Evolutionary conservation across 2,888 invertebrate genomes (phyloP), one percentile per base, ranked within the genome.

Genomic region (Sycophila texana): DNA sequence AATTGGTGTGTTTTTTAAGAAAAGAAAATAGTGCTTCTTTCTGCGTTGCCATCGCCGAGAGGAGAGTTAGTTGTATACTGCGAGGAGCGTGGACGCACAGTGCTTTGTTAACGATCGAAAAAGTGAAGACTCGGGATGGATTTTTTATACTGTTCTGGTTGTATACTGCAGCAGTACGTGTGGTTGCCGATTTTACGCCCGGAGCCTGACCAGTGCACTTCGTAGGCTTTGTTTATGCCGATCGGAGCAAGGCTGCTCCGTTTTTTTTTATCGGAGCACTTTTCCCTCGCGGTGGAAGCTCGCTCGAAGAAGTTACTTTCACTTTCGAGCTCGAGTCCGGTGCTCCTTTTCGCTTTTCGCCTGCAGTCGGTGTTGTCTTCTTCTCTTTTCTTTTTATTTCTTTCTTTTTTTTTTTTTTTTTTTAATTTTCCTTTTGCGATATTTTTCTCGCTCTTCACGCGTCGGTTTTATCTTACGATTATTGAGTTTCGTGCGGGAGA

Each of bases 271-370:
- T 10, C 51, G 13, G 14, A 14, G 16, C 14, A n/a, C 53, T n/a
- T n/a, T 14, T n/a, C 14, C 16, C 53, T 14, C 14, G 53, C 16
- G 14, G 53, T n/a, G 14, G 18, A 47, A 47, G 18, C 18, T 12
- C 30, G 18, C 20, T 13, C 18, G 47, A 39, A 63, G 47, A 47
- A 47, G 83, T 84, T 83, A 86, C 88, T 88, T 86, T 88, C 85
- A 85, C 87, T 88, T 87, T 88, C 88, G 85, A 86, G 84, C 82
- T 82, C 83, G 79, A 83, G 83, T 82, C 83, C 84, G 76, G 70
- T 58, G 57, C 26, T 26, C 39, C 60, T 47, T n/a, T 61, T 47
- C 18, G 47, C 4, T 63, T 22, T 63, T 63, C 60, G 60, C 66
- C 14, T 47, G 2, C 22, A 18, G 39, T 60, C n/a, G 30, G n/a